Percentiles rank a stretch among this genome's conserved stretches.
Conservation (phyloP, 2,888 invertebrate species). For the Minunthozetes semirufus region DNA sequence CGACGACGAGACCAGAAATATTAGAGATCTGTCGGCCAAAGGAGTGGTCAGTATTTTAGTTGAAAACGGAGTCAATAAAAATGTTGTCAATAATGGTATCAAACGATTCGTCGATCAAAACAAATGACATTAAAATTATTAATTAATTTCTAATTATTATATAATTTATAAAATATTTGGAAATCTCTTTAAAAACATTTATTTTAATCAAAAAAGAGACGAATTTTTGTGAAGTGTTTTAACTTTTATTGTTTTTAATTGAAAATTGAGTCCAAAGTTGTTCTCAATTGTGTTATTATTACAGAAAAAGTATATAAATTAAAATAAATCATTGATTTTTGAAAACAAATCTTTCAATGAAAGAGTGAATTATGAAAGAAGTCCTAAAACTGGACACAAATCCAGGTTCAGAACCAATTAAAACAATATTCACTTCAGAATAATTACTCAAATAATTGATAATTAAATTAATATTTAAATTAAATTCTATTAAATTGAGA, state of each 20-base stretch:
- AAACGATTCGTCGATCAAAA: conserved; percentile 27
- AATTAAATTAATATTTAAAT: too few species aligned
- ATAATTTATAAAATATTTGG: not conserved
- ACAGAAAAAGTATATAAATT: too few species aligned
- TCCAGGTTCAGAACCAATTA: too few species aligned
- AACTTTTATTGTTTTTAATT: not conserved
- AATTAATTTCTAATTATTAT: not conserved
- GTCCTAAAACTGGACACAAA: too few species aligned
- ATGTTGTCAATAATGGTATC: conserved; percentile 27
- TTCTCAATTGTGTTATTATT: too few species aligned
- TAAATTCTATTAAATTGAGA: too few species aligned
- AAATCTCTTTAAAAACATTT: not conserved
- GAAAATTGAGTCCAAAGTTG: too few species aligned
- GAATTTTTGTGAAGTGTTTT: not conserved
- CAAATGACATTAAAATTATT: not conserved
- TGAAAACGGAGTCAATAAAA: conserved; percentile 27
- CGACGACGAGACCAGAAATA: conserved; percentile 60
- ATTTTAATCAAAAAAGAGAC: not conserved
- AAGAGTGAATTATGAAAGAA: too few species aligned
- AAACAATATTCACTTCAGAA: too few species aligned
- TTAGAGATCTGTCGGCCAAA: conserved; percentile 51
- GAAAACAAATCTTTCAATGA: too few species aligned
- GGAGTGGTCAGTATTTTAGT: conserved; percentile 37
- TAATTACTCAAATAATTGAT: too few species aligned
- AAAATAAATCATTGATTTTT: too few species aligned